phyloP scores from a whole-genome alignment of 2,113 vertebrate genomes.

The Lophura nycthemera region DNA sequence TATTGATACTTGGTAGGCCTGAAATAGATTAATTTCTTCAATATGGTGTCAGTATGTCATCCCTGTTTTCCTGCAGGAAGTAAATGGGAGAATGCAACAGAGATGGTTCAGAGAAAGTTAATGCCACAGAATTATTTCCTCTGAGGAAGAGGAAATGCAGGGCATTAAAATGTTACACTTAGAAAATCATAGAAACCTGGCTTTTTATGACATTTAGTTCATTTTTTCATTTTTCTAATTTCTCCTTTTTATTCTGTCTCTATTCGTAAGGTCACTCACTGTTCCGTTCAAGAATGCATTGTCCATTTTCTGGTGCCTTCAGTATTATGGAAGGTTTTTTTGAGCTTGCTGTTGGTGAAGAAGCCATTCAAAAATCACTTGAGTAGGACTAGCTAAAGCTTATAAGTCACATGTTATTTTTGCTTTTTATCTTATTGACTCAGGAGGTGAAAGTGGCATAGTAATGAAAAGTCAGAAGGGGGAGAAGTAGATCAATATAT shows the following conservation, averaged over 20 bases:
- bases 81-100: not conserved
- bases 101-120: not conserved
- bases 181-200: not conserved
- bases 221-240: not conserved
- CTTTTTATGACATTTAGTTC: not conserved
- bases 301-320: not conserved
- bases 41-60: not conserved
- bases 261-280: not conserved
- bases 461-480: conserved; percentile 60
- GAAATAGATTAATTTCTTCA: not conserved
- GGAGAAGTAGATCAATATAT: conserved; percentile 53
- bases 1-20: not conserved
- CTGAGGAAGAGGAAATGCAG: not conserved
- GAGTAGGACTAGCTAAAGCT: not conserved
- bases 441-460: conserved; percentile 48
- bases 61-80: not conserved
- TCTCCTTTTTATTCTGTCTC: not conserved
- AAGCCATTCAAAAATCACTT: conserved; percentile 33
- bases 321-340: not conserved
- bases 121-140: not conserved
- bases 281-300: not conserved
- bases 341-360: not conserved
- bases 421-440: conserved; percentile 35
- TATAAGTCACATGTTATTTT: not conserved
- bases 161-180: not conserved